Base-by-base conservation (phyloP, 2,888 invertebrate genomes). In the Scaptomyza reducta region DNA sequence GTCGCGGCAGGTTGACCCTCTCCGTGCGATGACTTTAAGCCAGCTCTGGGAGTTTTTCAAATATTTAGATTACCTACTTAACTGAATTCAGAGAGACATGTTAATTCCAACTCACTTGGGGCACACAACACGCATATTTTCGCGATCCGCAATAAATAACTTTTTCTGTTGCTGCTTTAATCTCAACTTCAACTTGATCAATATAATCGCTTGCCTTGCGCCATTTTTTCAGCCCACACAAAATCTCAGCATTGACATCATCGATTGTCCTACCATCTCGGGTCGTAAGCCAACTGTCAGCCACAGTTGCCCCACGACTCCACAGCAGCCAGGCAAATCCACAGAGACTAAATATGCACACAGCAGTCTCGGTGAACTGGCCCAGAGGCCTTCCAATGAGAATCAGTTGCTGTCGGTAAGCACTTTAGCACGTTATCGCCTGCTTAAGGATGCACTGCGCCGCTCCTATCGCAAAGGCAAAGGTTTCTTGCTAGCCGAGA, bases 1-100 rank as follows among this genome's bases (percentile, higher is more conserved):
- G 96, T 94, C 54, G 95, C 94, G 0, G 96, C 94, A 0, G 95
- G 94, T 77, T 94, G 94, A 38, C 94, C 92, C 90, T 94, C 93
- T 16, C 94, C 94, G 40, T 94, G 92, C 14, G 94, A 93, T 41
- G 94, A 94, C 82, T 94, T 94, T 33, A 96, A 92, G n/a, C 96
- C 97, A 53, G 97, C 96, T 79, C 96, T 94, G 22, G 5, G 22
- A 22, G 22, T 22, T 29, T 42, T n/a, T 11, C 5, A 3, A 2
- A n/a, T 14, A 3, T n/a, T 35, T 25, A n/a, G 3, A 0, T 3
- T 35, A 35, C 6, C 11, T 2, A 25, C 13, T 35, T 16, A 22
- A 22, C 22, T 22, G 22, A 22, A 22, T 22, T 22, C 5, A 22
- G 22, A 22, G 3, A 22, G 22, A 11, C 7, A 13, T 5, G 11